A percentile compares a stretch with the other conserved stretches of the same genome.
Evolutionary conservation across 92 coral and sea anemone species (phyloP).

Genomic region (Parazoanthus atlanticus): DNA sequence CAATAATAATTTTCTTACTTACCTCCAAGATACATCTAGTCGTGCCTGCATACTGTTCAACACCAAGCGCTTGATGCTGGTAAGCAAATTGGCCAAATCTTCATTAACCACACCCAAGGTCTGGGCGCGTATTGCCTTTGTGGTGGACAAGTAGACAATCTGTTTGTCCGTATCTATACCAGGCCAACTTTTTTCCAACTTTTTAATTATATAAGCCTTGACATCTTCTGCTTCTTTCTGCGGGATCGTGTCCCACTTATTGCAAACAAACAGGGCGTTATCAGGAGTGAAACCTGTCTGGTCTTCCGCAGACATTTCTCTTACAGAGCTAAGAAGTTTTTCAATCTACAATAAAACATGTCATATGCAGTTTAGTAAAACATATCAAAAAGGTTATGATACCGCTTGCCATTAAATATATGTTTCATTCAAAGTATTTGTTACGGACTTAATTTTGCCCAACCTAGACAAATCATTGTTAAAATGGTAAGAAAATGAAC

Average conservation of each 20-base stretch:
- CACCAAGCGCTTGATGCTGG: conserved; percentile 31
- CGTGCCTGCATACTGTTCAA: conserved; percentile 39
- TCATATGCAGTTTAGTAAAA: neutral
- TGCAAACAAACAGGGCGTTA: conserved; percentile 29
- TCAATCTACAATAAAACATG: conserved; percentile 7
- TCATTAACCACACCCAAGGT: neutral
- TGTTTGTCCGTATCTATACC: conserved; percentile 13
- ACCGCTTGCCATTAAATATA: too few relatives aligned
- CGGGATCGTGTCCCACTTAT: conserved; percentile 41
- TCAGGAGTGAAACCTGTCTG: conserved; percentile 23
- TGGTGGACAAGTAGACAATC: conserved; percentile 40
- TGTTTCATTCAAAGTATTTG: too few relatives aligned
- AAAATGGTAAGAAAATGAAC: too few relatives aligned
- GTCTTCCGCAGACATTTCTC: conserved; percentile 1
- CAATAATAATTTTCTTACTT: neutral
- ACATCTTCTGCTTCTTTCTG: conserved; percentile 6
- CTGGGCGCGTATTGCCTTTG: conserved; percentile 9
- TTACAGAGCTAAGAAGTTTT: neutral
- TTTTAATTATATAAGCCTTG: conserved; percentile 12
- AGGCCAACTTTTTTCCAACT: conserved; percentile 40
- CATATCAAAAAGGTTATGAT: too few relatives aligned
- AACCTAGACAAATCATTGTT: too few relatives aligned
- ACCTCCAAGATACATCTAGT: conserved; percentile 32
- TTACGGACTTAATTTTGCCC: too few relatives aligned
- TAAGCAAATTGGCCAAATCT: conserved; percentile 8